These are phyloP conservation scores for Riparia riparia DNA, from an alignment of 2,113 vertebrate genomes.

Conservation along the genomic window DNA sequence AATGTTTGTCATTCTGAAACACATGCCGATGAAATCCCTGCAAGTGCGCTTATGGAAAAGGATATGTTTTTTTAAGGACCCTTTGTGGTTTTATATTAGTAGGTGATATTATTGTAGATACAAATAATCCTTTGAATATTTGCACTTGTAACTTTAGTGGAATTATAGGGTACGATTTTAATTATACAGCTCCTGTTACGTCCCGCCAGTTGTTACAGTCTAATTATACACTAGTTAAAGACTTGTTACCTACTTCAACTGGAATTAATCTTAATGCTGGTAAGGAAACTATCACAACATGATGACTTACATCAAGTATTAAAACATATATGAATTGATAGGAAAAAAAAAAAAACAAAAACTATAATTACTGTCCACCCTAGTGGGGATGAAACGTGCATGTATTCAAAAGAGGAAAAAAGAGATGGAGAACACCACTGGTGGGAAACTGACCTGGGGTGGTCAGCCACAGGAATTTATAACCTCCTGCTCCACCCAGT, in stretches of 20 bases:
- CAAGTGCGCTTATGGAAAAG: background rate
- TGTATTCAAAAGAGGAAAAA: background rate
- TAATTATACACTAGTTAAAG: constrained; percentile 8
- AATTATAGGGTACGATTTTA: constrained; percentile 26
- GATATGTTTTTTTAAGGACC: background rate
- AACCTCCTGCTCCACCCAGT: constrained; percentile 23
- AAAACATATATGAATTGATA: background rate
- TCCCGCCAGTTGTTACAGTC: background rate
- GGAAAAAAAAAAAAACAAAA: background rate
- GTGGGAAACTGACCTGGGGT: background rate
- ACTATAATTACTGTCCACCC: background rate
- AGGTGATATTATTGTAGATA: background rate
- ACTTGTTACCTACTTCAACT: background rate
- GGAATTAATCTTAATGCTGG: constrained; percentile 4
- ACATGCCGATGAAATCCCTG: background rate
- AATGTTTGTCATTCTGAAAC: background rate
- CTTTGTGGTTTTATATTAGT: background rate
- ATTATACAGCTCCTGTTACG: background rate
- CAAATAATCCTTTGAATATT: background rate
- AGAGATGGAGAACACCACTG: background rate
- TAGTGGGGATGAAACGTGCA: background rate
- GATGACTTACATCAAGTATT: background rate
- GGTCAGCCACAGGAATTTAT: background rate
- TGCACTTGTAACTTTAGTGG: background rate
- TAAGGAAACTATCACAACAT: background rate